These are phyloP conservation scores for Aphelenchoides fujianensis DNA, from an alignment of 1,140 invertebrate species.

Conservation along the genomic window DNA sequence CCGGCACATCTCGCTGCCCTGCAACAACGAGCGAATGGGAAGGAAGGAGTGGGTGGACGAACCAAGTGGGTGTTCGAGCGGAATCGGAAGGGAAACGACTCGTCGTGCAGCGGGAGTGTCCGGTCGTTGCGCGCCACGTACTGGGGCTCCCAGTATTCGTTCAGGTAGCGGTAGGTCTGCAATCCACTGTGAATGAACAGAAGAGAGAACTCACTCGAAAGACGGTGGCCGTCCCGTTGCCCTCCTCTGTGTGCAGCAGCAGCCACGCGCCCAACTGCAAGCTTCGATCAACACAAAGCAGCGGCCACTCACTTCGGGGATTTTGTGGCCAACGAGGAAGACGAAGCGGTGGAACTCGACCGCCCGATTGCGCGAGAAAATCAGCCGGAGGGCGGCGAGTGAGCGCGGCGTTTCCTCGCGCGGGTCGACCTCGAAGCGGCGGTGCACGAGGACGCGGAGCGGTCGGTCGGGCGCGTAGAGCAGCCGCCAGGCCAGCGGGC, in stretches of 20 bases:
- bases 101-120: constrained; percentile 25
- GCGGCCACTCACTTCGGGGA: too few relatives aligned
- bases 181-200: too few relatives aligned
- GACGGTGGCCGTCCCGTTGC: background rate
- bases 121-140: constrained; percentile 24
- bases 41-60: background rate
- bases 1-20: constrained; percentile 16
- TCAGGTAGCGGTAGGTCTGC: constrained; percentile 3
- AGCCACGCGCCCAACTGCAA: background rate
- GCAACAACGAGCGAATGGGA: constrained; percentile 2
- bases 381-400: background rate
- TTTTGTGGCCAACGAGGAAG: constrained; percentile 20
- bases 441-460: constrained; percentile 23
- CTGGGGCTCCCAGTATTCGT: constrained; percentile 30
- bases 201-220: constrained; percentile 13
- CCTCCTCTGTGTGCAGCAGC: background rate
- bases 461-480: background rate
- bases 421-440: constrained; percentile 21
- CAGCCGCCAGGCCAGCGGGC: constrained; percentile 13
- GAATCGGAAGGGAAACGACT: constrained; percentile 28
- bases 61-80: constrained; percentile 31
- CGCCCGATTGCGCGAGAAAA: background rate
- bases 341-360: constrained; percentile 23
- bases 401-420: constrained; percentile 11
- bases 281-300: too few relatives aligned